Conservation (phyloP, 2,797 vertebrate genomes). For the Enteromius unitaeniatus region DNA sequence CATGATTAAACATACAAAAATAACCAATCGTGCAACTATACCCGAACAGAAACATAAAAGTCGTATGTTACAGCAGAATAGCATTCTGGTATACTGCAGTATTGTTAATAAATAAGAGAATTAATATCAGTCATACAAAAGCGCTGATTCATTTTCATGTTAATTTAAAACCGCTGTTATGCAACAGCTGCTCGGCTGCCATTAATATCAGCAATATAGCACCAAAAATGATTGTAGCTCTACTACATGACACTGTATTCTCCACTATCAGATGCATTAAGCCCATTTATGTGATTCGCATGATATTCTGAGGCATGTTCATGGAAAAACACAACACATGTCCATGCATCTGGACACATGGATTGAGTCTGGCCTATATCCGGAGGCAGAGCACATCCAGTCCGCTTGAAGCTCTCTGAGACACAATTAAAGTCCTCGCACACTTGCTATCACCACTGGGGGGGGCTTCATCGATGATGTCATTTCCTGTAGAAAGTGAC, state of each 20-base stretch:
- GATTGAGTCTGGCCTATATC: conserved; percentile 5
- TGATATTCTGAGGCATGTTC: conserved; percentile 20
- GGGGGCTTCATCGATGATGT: neutral
- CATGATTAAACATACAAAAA: conserved; percentile 38
- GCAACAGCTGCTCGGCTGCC: conserved; percentile 56
- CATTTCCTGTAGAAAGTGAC: conserved; percentile 13
- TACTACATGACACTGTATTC: conserved; percentile 1
- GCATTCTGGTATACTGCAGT: conserved; percentile 74
- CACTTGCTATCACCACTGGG: neutral
- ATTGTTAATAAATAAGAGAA: conserved; percentile 81
- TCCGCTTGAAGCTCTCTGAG: neutral
- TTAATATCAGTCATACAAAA: conserved; percentile 69
- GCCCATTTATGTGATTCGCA: neutral
- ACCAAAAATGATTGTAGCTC: conserved; percentile 37
- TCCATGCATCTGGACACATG: neutral
- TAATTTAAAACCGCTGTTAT: conserved; percentile 60
- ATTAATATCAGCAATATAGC: conserved; percentile 19
- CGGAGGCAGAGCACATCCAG: neutral
- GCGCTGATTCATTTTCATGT: conserved; percentile 51
- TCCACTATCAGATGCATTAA: conserved; percentile 3
- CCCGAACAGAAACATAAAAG: conserved; percentile 54
- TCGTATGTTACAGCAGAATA: conserved; percentile 67
- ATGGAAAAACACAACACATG: conserved; percentile 12
- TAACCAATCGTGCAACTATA: conserved; percentile 25
- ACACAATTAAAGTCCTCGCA: neutral